phyloP scores from a whole-genome alignment of 2,797 vertebrate genomes.

The Oreortyx pictus region DNA sequence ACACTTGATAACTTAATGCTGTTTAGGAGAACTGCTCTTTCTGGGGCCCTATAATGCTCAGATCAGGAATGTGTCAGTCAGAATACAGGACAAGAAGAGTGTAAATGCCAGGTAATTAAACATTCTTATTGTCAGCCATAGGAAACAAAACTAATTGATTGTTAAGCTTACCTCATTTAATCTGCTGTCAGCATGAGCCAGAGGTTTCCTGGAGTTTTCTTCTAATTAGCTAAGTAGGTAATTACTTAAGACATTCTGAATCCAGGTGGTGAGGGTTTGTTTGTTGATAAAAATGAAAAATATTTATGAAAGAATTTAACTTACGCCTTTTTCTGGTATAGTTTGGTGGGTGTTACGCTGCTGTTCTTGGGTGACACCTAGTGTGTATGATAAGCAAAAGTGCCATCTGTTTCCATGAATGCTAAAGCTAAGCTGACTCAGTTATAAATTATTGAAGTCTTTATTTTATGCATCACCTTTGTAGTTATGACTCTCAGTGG shows the following conservation, averaged over 20 bases:
- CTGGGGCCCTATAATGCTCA: not conserved
- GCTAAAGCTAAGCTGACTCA: not conserved
- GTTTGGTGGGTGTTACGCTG: not conserved
- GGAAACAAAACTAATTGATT: conserved; percentile 49
- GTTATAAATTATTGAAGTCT: not conserved
- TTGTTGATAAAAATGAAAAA: conserved; percentile 2
- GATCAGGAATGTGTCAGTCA: not conserved
- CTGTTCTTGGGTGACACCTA: conserved; percentile 69
- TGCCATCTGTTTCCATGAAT: not conserved
- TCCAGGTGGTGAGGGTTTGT: conserved; percentile 5
- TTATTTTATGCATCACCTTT: not conserved
- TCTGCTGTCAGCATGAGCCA: conserved; percentile 8
- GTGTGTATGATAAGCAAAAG: conserved; percentile 3
- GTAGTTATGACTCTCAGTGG: not conserved
- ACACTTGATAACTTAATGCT: not conserved
- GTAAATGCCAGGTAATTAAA: conserved; percentile 25
- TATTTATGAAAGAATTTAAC: not conserved
- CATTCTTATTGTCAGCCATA: not conserved
- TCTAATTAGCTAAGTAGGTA: conserved; percentile 57
- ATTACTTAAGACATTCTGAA: not conserved
- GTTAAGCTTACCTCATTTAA: conserved; percentile 19
- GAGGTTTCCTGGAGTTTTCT: not conserved
- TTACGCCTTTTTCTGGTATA: not conserved
- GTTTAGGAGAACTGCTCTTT: not conserved
- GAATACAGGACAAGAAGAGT: not conserved